Evolutionary conservation across 2,797 vertebrate genomes (phyloP), one percentile per base, ranked within the genome.

Genomic region (Yasuhikotakia modesta): DNA sequence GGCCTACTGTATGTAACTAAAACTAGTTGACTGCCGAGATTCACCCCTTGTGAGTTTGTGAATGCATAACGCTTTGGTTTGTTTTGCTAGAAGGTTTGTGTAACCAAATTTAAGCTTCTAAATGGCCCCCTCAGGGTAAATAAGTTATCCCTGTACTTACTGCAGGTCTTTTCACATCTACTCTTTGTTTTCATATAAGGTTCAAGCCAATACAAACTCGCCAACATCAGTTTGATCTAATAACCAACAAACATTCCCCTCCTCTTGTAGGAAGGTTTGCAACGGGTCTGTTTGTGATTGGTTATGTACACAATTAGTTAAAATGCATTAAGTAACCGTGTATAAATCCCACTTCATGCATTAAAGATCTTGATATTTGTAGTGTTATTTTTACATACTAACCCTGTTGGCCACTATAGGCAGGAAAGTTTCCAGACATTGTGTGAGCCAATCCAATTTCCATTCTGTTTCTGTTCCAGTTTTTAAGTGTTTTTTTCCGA

Each of bases 111-210:
- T 21, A 4, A 32, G 48, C 45, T 78, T 64, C 75, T 75, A 81
- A 57, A 70, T 45, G 46, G 63, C 39, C 66, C 63, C 73, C 69
- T 70, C 45, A 64, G 64, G 64, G 69, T 70, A 78, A 78, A 73
- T 72, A 69, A 21, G 39, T 45, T 77, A 71, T 78, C 70, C 75
- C 67, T 77, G 17, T 50, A 50, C 69, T 13, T 68, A 72, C 73
- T 68, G 55, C 22, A 58, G 77, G 53, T 24, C 72, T 45, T 39
- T 39, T 39, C 6, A 52, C 52, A 77, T 50, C 3, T 50, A 17
- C 46, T 17, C 16, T 50, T 46, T 13, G 46, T 17, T 50, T 17
- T 50, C 17, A 16, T 50, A 60, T 65, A 48, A 24, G 1, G 58
- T 58, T 57, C 2, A 16, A 17, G 46, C 46, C 46, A 50, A 50